Base-by-base conservation (phyloP, 2,113 vertebrate genomes). In the Penelope pileata region DNA sequence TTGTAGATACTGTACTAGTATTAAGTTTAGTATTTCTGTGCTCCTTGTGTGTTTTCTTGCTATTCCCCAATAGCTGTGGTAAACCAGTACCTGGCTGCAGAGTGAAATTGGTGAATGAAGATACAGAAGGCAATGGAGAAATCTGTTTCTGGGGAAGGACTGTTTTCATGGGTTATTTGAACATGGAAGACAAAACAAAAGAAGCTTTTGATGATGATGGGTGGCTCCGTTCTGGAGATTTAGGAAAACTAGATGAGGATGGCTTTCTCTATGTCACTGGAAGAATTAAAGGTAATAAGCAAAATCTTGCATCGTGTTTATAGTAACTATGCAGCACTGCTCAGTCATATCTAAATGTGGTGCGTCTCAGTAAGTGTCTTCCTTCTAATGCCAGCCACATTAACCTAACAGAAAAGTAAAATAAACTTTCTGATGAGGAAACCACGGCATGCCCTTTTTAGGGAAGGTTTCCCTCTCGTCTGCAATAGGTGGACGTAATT, bases 121-220 rank as follows among this genome's bases (percentile, higher is more conserved):
- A 99, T 12, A 36, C 75, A 2, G 97, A 98, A 14, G 98, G 98
- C 83, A 96, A 86, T 1, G 98, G 98, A 15, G 98, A 99, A 96
- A 97, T 99, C 91, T 99, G 98, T 91, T 98, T 99, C 91, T 99
- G 98, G 99, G 99, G 99, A 90, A 98, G 98, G 42, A 98, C 97
- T 18, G 74, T 99, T 94, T 99, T 99, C 97, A 99, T 99, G 99
- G 98, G 98, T 68, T 99, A 98, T 90, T 97, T 99, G 73, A 98
- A 99, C 96, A 98, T 98, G 98, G 98, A 99, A 91, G 98, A 98
- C 78, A 98, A 98, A 96, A 99, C 98, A 9, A 94, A 95, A 51
- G 98, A 99, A 86, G 97, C 96, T 58, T 96, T 99, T 40, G 98
- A 99, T 63, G 95, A 98, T 9, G 98, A 99, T 6, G 99, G 98